Conservation (phyloP, 2,888 invertebrate species). For the Nezara viridula region DNA sequence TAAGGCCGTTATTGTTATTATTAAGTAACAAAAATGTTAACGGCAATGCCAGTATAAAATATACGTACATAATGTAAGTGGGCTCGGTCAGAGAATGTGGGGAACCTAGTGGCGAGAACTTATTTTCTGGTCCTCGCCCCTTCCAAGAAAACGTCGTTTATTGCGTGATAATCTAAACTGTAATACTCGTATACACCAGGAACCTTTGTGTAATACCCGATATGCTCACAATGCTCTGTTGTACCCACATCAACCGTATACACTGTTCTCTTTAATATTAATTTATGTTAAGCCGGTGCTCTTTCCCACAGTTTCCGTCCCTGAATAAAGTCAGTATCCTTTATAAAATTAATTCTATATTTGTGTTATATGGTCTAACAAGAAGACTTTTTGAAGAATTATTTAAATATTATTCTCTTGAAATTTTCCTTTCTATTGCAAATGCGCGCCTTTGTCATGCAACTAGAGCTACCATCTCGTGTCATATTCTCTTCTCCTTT, state of each 20-base stretch:
- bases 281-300: neutral
- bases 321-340: neutral
- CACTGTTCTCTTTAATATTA: neutral
- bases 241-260: neutral
- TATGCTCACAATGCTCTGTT: neutral
- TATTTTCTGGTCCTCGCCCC: neutral
- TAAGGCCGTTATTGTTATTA: no score
- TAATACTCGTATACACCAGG: neutral
- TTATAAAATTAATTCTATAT: conserved; percentile 24
- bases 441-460: neutral
- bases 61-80: no score
- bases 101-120: no score
- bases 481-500: neutral
- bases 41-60: no score
- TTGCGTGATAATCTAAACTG: neutral
- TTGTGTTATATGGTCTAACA: neutral
- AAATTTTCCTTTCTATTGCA: neutral
- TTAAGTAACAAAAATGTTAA: no score
- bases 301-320: neutral
- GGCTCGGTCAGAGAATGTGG: no score
- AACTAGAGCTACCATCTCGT: neutral
- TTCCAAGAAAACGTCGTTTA: neutral
- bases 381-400: neutral
- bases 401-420: neutral
- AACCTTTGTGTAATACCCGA: neutral